Percentiles rank a stretch among this genome's conserved stretches.
Conservation (phyloP, 2,113 vertebrate genomes). For the Penelope pileata region DNA sequence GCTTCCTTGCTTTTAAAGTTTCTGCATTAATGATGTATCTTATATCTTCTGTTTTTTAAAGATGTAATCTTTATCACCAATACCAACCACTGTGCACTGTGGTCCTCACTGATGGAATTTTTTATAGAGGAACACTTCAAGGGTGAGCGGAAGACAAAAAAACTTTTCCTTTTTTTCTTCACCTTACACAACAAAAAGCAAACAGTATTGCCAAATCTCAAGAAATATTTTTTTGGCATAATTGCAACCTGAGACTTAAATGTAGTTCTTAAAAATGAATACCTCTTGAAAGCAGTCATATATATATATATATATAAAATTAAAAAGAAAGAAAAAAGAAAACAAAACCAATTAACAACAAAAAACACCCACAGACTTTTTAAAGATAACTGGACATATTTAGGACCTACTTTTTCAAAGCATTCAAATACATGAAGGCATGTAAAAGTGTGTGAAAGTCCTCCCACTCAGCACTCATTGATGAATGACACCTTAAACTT, state of each 20-base stretch:
- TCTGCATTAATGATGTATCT: not conserved
- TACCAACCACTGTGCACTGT: conserved; percentile 38
- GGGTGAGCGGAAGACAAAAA: not conserved
- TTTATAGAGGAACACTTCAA: conserved; percentile 31
- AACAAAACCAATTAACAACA: not conserved
- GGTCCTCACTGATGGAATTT: conserved; percentile 35
- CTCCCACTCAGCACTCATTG: not conserved
- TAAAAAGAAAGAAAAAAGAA: not conserved
- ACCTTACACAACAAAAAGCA: not conserved
- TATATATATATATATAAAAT: too few species aligned
- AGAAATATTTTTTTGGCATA: not conserved
- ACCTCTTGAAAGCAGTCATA: not conserved
- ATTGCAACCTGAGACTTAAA: conserved; percentile 36
- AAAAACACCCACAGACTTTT: not conserved
- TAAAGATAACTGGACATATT: not conserved
- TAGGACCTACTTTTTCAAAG: not conserved
- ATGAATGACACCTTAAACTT: conserved; percentile 28
- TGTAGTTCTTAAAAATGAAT: conserved; percentile 1
- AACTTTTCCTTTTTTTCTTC: not conserved
- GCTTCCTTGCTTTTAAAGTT: conserved; percentile 18
- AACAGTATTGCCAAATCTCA: not conserved
- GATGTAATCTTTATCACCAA: conserved; percentile 48
- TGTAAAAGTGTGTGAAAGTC: not conserved
- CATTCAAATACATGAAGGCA: not conserved
- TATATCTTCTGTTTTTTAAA: conserved; percentile 50